Conservation (phyloP, 1,140 invertebrate genomes). For the Bombus sylvicola region DNA sequence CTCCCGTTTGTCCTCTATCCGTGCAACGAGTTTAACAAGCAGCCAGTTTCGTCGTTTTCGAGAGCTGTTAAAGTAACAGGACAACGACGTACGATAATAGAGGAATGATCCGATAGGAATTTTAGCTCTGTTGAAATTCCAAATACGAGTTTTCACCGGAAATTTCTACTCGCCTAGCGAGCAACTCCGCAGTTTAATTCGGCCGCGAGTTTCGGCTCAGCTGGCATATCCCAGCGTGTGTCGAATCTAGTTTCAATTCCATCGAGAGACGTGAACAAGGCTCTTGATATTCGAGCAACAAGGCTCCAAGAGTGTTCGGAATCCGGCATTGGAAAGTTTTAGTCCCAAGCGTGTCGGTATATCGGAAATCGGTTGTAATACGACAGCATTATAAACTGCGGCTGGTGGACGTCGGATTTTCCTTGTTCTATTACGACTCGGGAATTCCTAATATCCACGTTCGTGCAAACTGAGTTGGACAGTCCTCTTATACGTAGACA, state of each 20-base stretch:
- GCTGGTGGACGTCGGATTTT: background rate
- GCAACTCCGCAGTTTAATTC: slow-evolving; percentile 10
- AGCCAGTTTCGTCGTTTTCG: too few relatives aligned
- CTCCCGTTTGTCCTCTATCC: too few relatives aligned
- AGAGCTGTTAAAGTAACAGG: too few relatives aligned
- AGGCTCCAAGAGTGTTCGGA: background rate
- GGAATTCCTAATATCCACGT: background rate
- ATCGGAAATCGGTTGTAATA: slow-evolving; percentile 26
- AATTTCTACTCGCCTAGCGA: background rate
- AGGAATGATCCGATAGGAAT: background rate
- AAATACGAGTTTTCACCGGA: background rate
- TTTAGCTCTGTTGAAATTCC: background rate
- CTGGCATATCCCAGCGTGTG: background rate
- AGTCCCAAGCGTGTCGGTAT: background rate
- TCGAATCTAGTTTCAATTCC: background rate
- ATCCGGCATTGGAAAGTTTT: background rate
- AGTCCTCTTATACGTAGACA: background rate
- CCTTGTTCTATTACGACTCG: background rate
- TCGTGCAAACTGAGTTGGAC: too few relatives aligned
- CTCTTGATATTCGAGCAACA: slow-evolving; percentile 5
- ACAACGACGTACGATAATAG: too few relatives aligned
- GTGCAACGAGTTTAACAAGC: too few relatives aligned
- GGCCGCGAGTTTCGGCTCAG: background rate
- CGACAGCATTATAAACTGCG: slow-evolving; percentile 9
- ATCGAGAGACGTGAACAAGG: slow-evolving; percentile 3